Evolutionary conservation across 2,888 invertebrate species (phyloP).

Genomic region (Idaea aversata): DNA sequence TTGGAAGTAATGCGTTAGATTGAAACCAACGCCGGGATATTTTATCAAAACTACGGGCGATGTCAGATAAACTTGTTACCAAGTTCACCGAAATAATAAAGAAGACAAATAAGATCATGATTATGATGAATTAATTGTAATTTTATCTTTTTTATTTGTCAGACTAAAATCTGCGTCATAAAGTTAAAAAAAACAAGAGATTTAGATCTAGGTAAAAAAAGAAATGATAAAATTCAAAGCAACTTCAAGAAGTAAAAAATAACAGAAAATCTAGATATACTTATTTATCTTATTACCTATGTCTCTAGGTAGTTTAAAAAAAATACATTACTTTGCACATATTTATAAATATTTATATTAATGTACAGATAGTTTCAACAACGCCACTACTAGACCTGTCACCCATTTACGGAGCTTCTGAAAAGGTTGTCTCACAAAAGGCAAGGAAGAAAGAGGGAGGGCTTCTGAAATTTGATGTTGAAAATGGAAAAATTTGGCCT

Average conservation of each 20-base stretch:
- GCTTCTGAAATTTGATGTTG: constrained; percentile 42
- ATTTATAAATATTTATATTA: not conserved
- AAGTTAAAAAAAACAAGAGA: not conserved
- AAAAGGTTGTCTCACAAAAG: constrained; percentile 27
- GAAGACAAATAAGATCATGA: too few relatives aligned
- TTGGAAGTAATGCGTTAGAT: too few relatives aligned
- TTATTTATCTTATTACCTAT: too few relatives aligned
- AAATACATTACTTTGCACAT: not conserved
- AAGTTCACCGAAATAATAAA: too few relatives aligned
- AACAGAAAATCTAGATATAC: too few relatives aligned
- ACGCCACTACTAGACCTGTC: constrained; percentile 45
- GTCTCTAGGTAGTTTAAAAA: too few relatives aligned
- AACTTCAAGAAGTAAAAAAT: too few relatives aligned
- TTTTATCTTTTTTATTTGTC: too few relatives aligned
- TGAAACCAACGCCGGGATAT: too few relatives aligned
- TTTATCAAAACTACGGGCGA: too few relatives aligned
- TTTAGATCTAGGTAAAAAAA: not conserved
- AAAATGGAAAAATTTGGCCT: constrained; percentile 49
- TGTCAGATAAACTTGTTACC: too few relatives aligned
- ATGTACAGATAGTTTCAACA: constrained; percentile 37
- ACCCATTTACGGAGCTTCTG: constrained; percentile 34
- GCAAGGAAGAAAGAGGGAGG: constrained; percentile 38
- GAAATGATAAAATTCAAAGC: not conserved
- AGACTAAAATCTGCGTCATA: not conserved
- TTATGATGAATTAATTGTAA: too few relatives aligned